phyloP scores from a whole-genome alignment of 2,113 vertebrate genomes.

The Apteryx mantelli region DNA sequence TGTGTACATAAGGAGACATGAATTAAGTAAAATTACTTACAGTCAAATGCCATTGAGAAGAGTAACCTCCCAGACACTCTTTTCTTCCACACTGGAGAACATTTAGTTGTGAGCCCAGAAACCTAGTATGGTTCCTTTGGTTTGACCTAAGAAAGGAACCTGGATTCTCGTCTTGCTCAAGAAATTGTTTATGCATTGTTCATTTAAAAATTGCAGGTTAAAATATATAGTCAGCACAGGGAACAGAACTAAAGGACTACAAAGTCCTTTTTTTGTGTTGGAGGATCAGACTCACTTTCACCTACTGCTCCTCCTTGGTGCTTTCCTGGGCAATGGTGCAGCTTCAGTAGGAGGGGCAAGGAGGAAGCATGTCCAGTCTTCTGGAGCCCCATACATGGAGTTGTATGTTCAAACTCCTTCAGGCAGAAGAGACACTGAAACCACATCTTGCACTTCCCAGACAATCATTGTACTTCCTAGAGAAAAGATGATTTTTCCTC shows the following conservation, averaged over 20 bases:
- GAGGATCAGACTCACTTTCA: not conserved
- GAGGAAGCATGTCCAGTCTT: too few relatives aligned
- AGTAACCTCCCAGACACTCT: not conserved
- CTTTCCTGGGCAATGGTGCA: not conserved
- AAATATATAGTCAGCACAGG: not conserved
- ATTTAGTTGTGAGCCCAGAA: not conserved
- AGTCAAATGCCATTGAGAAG: not conserved
- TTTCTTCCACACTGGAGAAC: not conserved
- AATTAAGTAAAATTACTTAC: not conserved
- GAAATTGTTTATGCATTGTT: not conserved
- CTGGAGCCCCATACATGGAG: too few relatives aligned
- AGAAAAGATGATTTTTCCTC: not conserved
- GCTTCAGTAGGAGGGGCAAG: not conserved
- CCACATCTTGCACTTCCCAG: not conserved
- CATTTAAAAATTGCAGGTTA: not conserved
- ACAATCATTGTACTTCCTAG: not conserved
- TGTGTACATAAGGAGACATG: not conserved
- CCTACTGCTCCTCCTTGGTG: not conserved
- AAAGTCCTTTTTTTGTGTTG: not conserved
- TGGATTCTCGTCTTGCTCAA: not conserved
- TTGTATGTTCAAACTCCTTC: too few relatives aligned
- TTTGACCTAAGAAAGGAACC: not conserved
- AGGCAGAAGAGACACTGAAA: not conserved
- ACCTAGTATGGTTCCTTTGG: not conserved
- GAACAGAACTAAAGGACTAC: not conserved